Base-by-base conservation (phyloP, 92 coral and sea anemone species). In the Zoanthus sansibaricus region DNA sequence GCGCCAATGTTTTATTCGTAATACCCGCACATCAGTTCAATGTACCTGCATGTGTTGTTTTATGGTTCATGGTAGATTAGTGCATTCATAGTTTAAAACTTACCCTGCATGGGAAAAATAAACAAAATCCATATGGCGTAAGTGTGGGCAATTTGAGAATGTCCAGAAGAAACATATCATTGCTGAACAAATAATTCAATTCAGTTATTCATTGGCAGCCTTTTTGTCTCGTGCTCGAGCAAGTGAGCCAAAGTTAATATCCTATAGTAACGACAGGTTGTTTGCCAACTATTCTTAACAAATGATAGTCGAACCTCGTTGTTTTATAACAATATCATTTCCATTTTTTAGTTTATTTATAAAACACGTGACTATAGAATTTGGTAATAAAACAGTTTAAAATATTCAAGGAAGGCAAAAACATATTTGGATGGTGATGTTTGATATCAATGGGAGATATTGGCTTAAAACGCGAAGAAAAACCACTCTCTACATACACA, bases 381-480 rank as follows among this genome's bases (percentile, higher is more conserved):
- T 62, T 62, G 69, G 4, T 1, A 16, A 62, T 6, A 62, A 62
- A 31, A 12, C 58, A 18, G 10, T n/a, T 46, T 25, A 54, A 42
- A n/a, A 79, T 15, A 37, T 17, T 21, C 47, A 45, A 68, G 20
- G 69, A 9, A 62, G n/a, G n/a, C 5, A 0, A n/a, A 62, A 4
- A 37, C 9, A 25, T 33, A 78, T 58, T 78, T 78, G 83, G 62
- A 78, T 55, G 56, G 37, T 46, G 10, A 10, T 75, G 31, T 78
- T 31, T 61, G 33, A 42, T 47, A 17, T 15, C 74, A 80, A 80
- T 80, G 85, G 75, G 66, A 67, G 32, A 80, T 62, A 42, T 62
- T 20, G 85, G 66, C 7, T 44, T 62, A 11, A 20, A 47, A 25
- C 5, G 16, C 47, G 75, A 66, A 18, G 20, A 20, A 9, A 80